Evolutionary conservation across 1,140 invertebrate genomes (phyloP).

Genomic region (Pseudoatta argentina): DNA sequence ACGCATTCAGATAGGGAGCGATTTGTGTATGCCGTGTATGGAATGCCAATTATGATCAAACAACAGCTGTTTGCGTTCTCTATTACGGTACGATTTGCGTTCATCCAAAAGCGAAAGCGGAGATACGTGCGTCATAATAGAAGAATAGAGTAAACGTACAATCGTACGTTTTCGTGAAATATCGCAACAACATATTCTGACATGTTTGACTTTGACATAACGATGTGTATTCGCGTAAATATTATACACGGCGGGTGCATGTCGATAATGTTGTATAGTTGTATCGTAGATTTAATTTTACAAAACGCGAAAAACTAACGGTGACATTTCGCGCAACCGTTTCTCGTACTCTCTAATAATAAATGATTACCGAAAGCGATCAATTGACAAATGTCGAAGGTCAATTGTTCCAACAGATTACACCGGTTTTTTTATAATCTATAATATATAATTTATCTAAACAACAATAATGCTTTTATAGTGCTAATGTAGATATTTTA

Average conservation of each 20-base stretch:
- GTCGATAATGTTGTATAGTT: constrained; percentile 1
- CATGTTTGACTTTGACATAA: background rate
- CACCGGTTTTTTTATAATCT: background rate
- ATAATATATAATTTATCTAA: background rate
- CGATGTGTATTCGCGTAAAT: background rate
- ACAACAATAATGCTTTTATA: background rate
- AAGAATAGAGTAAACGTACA: background rate
- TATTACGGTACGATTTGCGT: background rate
- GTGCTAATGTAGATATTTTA: background rate
- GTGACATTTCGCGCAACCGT: background rate
- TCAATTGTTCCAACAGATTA: background rate
- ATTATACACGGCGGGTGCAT: constrained; percentile 16
- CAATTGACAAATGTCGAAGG: background rate
- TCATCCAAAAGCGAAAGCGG: background rate
- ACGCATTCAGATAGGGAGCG: background rate
- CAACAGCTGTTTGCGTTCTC: background rate
- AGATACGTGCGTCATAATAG: background rate
- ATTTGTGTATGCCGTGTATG: too few species aligned
- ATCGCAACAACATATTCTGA: background rate
- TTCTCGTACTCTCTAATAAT: background rate
- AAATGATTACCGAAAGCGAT: background rate
- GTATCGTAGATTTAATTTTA: constrained; percentile 11
- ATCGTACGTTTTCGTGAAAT: background rate
- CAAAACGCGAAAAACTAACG: background rate
- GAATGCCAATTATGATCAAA: background rate